A percentile compares a stretch with the other conserved stretches of the same genome.
Evolutionary conservation across 1,140 invertebrate species (phyloP).

Genomic region (Limonius californicus): DNA sequence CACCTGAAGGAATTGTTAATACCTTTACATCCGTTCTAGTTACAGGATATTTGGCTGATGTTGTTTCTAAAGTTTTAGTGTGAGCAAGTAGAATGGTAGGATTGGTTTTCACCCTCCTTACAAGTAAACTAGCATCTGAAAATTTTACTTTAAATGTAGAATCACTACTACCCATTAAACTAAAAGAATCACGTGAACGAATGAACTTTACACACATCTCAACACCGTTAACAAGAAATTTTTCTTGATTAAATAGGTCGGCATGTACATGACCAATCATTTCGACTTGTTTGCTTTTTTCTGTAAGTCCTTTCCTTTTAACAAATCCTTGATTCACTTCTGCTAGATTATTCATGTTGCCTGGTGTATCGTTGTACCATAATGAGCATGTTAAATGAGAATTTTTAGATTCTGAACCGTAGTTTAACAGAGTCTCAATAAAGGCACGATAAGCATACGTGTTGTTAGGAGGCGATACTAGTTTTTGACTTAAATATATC

Average conservation of each 20-base stretch:
- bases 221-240: conserved; percentile 46
- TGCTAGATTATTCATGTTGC: not conserved
- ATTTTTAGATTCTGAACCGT: not conserved
- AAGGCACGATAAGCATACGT: conserved; percentile 48
- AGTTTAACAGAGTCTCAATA: conserved; percentile 42
- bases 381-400: not conserved
- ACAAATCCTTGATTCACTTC: not conserved
- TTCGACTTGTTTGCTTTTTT: not conserved
- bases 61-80: conserved; percentile 40
- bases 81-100: conserved; percentile 42
- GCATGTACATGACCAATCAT: not conserved
- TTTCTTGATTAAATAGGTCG: conserved; percentile 45
- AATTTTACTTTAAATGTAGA: conserved; percentile 28
- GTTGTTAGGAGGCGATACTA: conserved; percentile 44
- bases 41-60: conserved; percentile 46
- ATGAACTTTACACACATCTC: conserved; percentile 43
- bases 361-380: not conserved
- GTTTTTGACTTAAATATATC: conserved; percentile 48
- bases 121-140: conserved; percentile 39
- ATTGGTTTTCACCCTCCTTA: conserved; percentile 41
- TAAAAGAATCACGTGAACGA: conserved; percentile 40
- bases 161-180: conserved; percentile 34
- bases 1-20: conserved; percentile 38
- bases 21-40: conserved; percentile 45
- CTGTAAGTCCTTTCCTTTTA: not conserved